A percentile compares a stretch with the other conserved stretches of the same genome.
Conservation (phyloP, 2,797 vertebrate genomes). For the Hoplostethus atlanticus region DNA sequence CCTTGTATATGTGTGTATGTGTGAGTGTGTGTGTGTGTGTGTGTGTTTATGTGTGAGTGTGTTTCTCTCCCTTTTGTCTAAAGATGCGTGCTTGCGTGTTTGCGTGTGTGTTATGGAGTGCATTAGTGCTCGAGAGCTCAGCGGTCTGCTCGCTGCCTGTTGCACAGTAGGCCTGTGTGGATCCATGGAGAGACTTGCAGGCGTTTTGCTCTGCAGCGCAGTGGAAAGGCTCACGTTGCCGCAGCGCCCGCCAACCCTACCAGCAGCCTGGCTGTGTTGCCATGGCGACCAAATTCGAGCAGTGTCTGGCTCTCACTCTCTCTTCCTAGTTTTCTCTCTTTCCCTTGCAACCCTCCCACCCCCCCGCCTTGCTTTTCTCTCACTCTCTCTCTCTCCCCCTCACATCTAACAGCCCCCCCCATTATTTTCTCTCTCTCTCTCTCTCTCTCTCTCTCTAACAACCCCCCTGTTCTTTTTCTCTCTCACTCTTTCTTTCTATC, state of each 20-base stretch:
- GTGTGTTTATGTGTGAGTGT: constrained; percentile 8
- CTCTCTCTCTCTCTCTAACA: constrained; percentile 58
- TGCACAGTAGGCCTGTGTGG: constrained; percentile 76
- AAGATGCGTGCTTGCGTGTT: not conserved
- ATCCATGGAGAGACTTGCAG: constrained; percentile 72
- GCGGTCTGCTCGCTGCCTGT: constrained; percentile 74
- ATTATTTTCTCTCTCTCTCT: constrained; percentile 26
- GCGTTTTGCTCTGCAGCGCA: constrained; percentile 80
- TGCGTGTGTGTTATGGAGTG: constrained; percentile 17
- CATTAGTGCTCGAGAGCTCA: constrained; percentile 52
- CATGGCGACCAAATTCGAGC: constrained; percentile 87
- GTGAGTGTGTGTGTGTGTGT: not conserved
- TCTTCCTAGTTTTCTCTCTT: constrained; percentile 46
- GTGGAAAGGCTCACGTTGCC: constrained; percentile 83
- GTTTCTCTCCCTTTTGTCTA: not conserved
- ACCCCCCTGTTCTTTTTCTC: constrained; percentile 51
- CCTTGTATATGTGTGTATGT: not conserved
- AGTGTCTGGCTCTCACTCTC: constrained; percentile 78
- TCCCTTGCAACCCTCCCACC: constrained; percentile 23
- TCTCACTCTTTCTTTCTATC: constrained; percentile 58
- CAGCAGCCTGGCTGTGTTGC: constrained; percentile 86
- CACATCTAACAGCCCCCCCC: not conserved
- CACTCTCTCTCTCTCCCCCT: constrained; percentile 1
- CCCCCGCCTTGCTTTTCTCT: constrained; percentile 13
- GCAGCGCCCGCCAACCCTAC: constrained; percentile 84